Base-by-base conservation (phyloP, 1,140 invertebrate species). In the Bombus balteatus region DNA sequence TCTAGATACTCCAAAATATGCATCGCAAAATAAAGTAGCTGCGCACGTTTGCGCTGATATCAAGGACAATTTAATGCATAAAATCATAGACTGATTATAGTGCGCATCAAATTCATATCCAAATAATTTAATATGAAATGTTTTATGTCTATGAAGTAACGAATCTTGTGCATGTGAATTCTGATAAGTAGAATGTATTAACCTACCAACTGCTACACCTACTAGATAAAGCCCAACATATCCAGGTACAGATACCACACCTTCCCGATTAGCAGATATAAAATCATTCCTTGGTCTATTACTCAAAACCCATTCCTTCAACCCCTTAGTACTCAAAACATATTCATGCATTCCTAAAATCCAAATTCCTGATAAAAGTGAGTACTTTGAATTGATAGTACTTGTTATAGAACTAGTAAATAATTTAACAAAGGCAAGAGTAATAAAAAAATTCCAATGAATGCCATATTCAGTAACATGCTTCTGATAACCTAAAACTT, bases 381-480 rank as follows among this genome's bases (percentile, higher is more conserved):
- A 93, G 77, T 94, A 95, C 25, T 92, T 94, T 10, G 95, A 93
- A 72, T 90, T 92, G 71, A 96, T 89, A 37, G 96, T 93, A 66
- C 93, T 95, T 28, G 97, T 94, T 43, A 97, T 89, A 57, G 97
- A 85, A 43, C 96, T 96, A 39, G 96, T 96, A 37, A 98, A 91
- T 1, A 98, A 92, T 96, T 98, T 98, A 10, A 98, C 97, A 70
- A 97, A 95, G 41, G 98, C 98, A 62, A 99, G 94, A 2, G 98
- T 99, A 83, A 99, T 97, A 93, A 99, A 99, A 93, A 99, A 99
- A 94, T 99, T 99, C 98, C 99, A 99, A 95, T 99, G 98, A 10
- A 97, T 96, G 6, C 99, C 99, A 96, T 99, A 99, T 93, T 99
- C 99, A 12, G 97, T 96, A 0, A 98, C 96, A 94, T 98, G 97